These are phyloP conservation scores for Notodonta ziczac DNA, from an alignment of 2,888 invertebrate species.

Conservation along the genomic window DNA sequence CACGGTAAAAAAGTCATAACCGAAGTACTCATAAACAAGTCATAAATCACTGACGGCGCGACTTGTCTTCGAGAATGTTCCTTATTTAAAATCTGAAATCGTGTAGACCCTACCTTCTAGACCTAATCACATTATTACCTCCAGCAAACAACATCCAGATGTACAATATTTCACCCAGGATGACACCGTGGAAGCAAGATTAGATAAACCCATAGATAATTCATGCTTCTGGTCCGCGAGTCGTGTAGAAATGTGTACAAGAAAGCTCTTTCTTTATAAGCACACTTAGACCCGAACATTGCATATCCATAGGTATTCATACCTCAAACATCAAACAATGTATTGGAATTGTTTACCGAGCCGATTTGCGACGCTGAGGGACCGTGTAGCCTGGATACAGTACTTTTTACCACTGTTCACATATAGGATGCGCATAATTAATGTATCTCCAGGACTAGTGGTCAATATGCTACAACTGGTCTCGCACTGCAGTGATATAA, in stretches of 20 bases:
- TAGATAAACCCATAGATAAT: constrained; percentile 61
- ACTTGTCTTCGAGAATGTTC: constrained; percentile 11
- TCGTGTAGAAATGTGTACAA: constrained; percentile 43
- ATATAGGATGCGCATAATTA: constrained; percentile 25
- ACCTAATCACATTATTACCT: constrained; percentile 10
- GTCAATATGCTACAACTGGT: constrained; percentile 23
- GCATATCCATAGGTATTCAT: constrained; percentile 46
- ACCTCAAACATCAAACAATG: constrained; percentile 24
- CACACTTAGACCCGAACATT: constrained; percentile 27
- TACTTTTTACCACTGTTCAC: constrained; percentile 23
- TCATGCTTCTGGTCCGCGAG: constrained; percentile 37
- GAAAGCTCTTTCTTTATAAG: constrained; percentile 47
- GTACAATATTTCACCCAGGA: constrained; percentile 49
- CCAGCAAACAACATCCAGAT: constrained; percentile 34
- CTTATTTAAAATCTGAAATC: background rate
- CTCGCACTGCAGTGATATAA: constrained; percentile 9
- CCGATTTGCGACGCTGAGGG: constrained; percentile 26
- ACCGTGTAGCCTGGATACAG: constrained; percentile 20
- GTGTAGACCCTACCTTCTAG: background rate
- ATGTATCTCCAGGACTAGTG: constrained; percentile 9
- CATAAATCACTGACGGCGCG: constrained; percentile 13
- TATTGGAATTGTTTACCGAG: constrained; percentile 19
- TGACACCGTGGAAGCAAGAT: constrained; percentile 58
- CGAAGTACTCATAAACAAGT: constrained; percentile 14
- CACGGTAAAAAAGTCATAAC: constrained; percentile 20